A percentile compares a stretch with the other conserved stretches of the same genome.
Evolutionary conservation across 2,113 vertebrate genomes (phyloP).

Genomic region (Phainopepla nitens): DNA sequence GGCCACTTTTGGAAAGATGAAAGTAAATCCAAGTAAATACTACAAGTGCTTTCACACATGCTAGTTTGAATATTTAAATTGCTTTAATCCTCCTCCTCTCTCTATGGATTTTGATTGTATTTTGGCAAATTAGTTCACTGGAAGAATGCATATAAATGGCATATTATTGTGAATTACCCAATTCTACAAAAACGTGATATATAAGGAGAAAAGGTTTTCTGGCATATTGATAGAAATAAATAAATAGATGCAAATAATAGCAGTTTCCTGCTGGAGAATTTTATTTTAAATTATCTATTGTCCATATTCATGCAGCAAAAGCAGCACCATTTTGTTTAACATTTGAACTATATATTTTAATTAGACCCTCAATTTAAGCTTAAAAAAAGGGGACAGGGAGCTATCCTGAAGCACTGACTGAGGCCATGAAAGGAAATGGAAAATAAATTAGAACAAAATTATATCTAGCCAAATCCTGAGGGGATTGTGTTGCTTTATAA

Average conservation of each 20-base stretch:
- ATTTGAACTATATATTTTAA: background rate
- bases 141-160: background rate
- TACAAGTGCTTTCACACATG: background rate
- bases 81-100: background rate
- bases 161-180: background rate
- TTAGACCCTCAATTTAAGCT: background rate
- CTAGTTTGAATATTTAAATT: background rate
- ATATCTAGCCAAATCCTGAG: background rate
- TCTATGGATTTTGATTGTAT: background rate
- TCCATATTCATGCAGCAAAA: background rate
- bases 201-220: background rate
- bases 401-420: background rate
- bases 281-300: background rate
- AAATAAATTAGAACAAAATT: slow-evolving; percentile 7
- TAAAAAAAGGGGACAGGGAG: fast-evolving
- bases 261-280: slow-evolving; percentile 45
- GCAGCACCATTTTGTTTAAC: background rate
- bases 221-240: background rate
- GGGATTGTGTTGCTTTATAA: background rate
- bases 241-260: background rate
- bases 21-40: background rate
- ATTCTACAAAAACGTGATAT: background rate
- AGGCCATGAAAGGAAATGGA: background rate
- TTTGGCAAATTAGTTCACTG: background rate
- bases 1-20: background rate